Conservation (phyloP, 2,797 vertebrate genomes). For the Scolopax rusticola region DNA sequence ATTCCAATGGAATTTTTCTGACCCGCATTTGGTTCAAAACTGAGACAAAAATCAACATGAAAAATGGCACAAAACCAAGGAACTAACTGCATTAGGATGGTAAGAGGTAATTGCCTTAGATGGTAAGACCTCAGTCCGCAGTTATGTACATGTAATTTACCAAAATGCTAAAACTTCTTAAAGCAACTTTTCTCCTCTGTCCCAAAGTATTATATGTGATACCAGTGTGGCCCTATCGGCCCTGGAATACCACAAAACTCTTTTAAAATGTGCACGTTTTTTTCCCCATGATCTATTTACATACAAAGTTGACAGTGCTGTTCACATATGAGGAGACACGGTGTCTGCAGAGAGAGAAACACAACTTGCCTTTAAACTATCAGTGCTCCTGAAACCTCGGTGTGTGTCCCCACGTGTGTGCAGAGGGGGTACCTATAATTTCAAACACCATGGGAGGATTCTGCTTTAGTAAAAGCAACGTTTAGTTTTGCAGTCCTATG, state of each 20-base stretch:
- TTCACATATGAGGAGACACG: accelerated
- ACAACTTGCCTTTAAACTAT: neutral
- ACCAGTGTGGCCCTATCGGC: accelerated
- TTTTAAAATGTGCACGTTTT: neutral
- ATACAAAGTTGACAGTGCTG: neutral
- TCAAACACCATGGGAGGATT: accelerated
- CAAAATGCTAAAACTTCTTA: neutral
- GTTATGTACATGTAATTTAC: neutral
- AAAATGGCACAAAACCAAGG: neutral
- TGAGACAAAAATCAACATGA: neutral
- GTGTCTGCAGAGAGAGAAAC: accelerated
- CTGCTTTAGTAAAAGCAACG: neutral
- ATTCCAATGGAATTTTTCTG: slow-evolving; percentile 25
- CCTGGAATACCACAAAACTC: neutral
- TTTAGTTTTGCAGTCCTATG: neutral
- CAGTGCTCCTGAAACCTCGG: neutral
- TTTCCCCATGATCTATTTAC: neutral
- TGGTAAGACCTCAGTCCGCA: neutral
- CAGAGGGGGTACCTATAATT: neutral
- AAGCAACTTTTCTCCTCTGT: neutral
- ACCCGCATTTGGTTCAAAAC: neutral
- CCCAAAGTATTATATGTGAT: neutral
- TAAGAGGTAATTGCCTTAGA: neutral
- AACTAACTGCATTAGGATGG: neutral
- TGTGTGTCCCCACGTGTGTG: accelerated